Base-by-base conservation (phyloP, 2,888 invertebrate species). In the Cryptocephalus moraei region DNA sequence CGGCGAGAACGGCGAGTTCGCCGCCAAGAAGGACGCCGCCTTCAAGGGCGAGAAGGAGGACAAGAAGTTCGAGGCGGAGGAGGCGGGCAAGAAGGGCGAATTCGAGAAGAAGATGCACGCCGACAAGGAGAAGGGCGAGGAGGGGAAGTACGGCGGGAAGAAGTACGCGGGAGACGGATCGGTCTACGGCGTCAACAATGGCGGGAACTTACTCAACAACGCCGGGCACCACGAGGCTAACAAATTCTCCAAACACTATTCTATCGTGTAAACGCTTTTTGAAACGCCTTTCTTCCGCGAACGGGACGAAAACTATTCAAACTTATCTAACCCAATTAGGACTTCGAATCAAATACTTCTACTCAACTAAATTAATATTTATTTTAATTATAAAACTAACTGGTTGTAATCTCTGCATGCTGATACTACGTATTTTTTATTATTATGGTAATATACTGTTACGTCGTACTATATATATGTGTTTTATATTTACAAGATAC, bases 141-240 rank as follows among this genome's bases (percentile, higher is more conserved):
- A 77, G 56, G 75, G 77, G 70, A 79, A 78, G 8, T 76, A 78
- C 61, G 80, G 74, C 62, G 73, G 76, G 44, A 75, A 78, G 51
- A 77, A 75, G 55, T 77, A 74, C 67, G 75, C 75, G 48, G 77
- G 75, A 8, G 76, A 73, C 38, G 75, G 78, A 3, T 75, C 78
- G 57, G 72, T 74, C 43, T 70, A 76, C 64, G 77, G 76, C 56
- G 74, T 75, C 51, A 77, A 76, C 63, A 79, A 78, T 62, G 79
- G 79, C 51, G 68, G 78, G 32, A 79, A 79, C 39, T 75, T 78
- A 33, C 78, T 79, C 43, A 76, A 78, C 0, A 65, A 79, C 36
- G 73, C 78, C 49, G 80, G 79, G 0, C 79, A 79, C 56, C 79
- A 80, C 51, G 79, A 80, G 50, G 75, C 75, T 32, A 76, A 70